Base-by-base conservation (phyloP, 64 coral and sea anemone species). In the Porites australiensis region DNA sequence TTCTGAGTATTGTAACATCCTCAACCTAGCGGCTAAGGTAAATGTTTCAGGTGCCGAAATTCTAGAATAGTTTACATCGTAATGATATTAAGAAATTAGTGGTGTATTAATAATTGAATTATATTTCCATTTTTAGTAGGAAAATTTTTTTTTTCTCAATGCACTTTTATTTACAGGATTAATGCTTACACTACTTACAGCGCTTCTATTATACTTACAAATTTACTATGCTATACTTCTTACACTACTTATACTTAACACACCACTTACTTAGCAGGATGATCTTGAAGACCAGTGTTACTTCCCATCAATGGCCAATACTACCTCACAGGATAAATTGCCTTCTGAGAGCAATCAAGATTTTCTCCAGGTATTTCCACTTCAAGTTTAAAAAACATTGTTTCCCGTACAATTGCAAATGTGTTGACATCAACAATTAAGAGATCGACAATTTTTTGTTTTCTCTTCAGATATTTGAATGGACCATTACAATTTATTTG, bases 1-100 rank as follows among this genome's bases (percentile, higher is more conserved):
- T 74, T 74, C 71, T 74, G 71, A 74, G n/a, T n/a, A n/a, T n/a
- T n/a, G n/a, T n/a, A 74, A 74, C 71, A 74, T 74, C 71, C 71
- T 74, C 71, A 74, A 74, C 71, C 71, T 74, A 45, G 71, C 27
- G 6, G 23, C 27, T 74, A 74, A 44, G 71, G 23, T 74, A 74
- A 74, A 74, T 74, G 27, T 74, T 74, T 45, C 71, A 74, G 27
- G 71, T 74, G 27, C 71, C 71, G 23, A 74, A 14, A 74, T 74
- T 74, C 27, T 45, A 74, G 44, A 6, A 5, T 45, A 46, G n/a
- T n/a, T n/a, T n/a, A n/a, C n/a, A n/a, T n/a, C n/a, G n/a, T n/a
- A n/a, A 74, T 74, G 23, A 74, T 74, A 46, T 45, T 74, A 74
- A 74, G 23, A 74, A 74, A 74, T 74, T 74, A 74, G 27, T 48